A percentile compares a stretch with the other conserved stretches of the same genome.
These are phyloP conservation scores for Trichosurus vulpecula DNA, from an alignment of 2,797 vertebrate genomes.

Conservation along the genomic window DNA sequence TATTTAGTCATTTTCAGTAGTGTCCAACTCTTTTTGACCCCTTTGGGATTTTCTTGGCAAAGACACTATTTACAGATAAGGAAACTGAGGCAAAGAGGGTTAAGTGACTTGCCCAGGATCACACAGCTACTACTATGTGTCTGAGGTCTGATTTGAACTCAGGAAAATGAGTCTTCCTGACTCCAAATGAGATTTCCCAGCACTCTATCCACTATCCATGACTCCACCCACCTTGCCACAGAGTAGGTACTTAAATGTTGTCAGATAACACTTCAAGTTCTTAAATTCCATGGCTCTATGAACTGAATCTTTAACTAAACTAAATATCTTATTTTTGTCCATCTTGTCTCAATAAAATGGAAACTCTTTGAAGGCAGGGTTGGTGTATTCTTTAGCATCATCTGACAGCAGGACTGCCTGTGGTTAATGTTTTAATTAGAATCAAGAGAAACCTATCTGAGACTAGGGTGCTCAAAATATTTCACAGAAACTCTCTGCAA, in stretches of 20 bases:
- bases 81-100: too few species aligned
- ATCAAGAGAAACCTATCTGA: background rate
- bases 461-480: background rate
- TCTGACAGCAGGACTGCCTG: background rate
- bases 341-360: too few species aligned
- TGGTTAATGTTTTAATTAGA: background rate
- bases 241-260: background rate
- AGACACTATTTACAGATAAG: too few species aligned
- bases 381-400: background rate
- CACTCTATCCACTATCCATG: rapidly evolving
- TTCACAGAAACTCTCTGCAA: background rate
- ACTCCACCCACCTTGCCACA: background rate
- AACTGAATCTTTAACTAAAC: too few species aligned
- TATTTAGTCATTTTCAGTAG: background rate
- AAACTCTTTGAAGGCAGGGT: background rate
- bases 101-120: too few species aligned
- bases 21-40: too few species aligned
- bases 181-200: background rate
- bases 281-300: background rate
- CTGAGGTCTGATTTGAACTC: too few species aligned
- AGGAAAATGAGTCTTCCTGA: too few species aligned
- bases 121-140: too few species aligned
- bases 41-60: too few species aligned
- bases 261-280: rapidly evolving
- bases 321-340: too few species aligned